phyloP scores from a whole-genome alignment of 2,113 vertebrate genomes.

The Paedocypris sp. region DNA sequence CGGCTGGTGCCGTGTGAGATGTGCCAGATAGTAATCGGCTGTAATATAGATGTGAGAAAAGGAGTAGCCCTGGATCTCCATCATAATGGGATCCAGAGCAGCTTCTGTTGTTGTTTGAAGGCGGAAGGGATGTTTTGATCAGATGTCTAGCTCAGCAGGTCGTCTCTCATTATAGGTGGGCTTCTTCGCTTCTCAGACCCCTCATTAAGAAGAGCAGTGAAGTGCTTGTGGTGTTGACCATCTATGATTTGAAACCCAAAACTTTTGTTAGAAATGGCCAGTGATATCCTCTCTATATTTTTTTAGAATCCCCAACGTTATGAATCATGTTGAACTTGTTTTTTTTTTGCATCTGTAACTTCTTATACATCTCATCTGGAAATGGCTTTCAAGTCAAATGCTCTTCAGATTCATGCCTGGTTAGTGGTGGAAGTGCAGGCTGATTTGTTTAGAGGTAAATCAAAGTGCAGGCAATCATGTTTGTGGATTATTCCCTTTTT shows the following conservation, averaged over 20 bases:
- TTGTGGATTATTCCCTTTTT: conserved; percentile 39
- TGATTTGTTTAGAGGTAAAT: conserved; percentile 50
- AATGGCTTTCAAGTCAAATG: background rate
- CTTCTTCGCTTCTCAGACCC: conserved; percentile 36
- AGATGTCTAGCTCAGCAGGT: conserved; percentile 36
- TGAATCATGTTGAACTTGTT: no score
- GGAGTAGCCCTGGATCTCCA: conserved; percentile 46
- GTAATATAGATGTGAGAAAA: conserved; percentile 62
- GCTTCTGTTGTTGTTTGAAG: conserved; percentile 54
- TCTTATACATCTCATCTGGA: background rate
- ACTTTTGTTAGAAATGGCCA: no score
- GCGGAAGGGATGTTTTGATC: conserved; percentile 44
- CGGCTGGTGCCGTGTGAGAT: conserved; percentile 56
- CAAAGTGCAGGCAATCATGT: conserved; percentile 40
- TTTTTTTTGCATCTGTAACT: conserved; percentile 16
- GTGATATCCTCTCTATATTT: no score
- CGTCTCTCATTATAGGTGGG: conserved; percentile 6
- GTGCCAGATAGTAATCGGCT: conserved; percentile 58
- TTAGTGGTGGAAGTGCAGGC: conserved; percentile 25
- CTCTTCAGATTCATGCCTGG: conserved; percentile 18
- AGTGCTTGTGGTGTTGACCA: conserved; percentile 24
- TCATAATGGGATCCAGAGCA: conserved; percentile 64
- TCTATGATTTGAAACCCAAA: conserved; percentile 27
- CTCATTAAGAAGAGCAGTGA: conserved; percentile 43
- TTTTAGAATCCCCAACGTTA: no score